These are phyloP conservation scores for Erythrolamprus reginae DNA, from an alignment of 2,113 vertebrate genomes.

Conservation along the genomic window DNA sequence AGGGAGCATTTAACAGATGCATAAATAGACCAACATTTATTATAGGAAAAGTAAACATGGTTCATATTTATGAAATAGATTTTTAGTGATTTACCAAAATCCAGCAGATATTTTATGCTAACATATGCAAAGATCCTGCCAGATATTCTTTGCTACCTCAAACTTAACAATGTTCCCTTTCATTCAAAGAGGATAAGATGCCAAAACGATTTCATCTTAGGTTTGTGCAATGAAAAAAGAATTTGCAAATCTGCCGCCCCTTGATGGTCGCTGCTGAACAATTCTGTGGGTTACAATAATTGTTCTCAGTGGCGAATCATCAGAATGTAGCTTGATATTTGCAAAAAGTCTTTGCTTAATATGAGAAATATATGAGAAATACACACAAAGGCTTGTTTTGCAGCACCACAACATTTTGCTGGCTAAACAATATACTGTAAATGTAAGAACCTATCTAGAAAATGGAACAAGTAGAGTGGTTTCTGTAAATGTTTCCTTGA, in stretches of 20 bases:
- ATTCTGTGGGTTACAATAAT: not conserved
- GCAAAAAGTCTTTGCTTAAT: not conserved
- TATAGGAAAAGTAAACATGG: not conserved
- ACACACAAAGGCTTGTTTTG: not conserved
- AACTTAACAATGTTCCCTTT: not conserved
- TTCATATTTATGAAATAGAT: not conserved
- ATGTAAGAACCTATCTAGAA: not conserved
- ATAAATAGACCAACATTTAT: not conserved
- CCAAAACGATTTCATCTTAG: not conserved
- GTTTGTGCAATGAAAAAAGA: not conserved
- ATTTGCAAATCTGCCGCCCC: not conserved
- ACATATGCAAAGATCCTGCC: not conserved
- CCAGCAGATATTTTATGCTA: not conserved
- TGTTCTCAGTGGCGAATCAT: not conserved
- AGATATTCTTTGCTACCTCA: not conserved
- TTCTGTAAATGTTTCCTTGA: not conserved
- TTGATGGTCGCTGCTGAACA: constrained; percentile 18
- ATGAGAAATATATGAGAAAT: not conserved
- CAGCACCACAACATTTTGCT: no score
- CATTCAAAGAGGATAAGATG: not conserved
- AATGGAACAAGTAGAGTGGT: not conserved
- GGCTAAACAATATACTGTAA: not conserved
- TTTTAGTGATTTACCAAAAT: not conserved
- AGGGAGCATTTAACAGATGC: not conserved
- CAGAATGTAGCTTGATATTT: accelerated